Base-by-base conservation (phyloP, 2,797 vertebrate genomes). In the Pachyuromys duprasi region DNA sequence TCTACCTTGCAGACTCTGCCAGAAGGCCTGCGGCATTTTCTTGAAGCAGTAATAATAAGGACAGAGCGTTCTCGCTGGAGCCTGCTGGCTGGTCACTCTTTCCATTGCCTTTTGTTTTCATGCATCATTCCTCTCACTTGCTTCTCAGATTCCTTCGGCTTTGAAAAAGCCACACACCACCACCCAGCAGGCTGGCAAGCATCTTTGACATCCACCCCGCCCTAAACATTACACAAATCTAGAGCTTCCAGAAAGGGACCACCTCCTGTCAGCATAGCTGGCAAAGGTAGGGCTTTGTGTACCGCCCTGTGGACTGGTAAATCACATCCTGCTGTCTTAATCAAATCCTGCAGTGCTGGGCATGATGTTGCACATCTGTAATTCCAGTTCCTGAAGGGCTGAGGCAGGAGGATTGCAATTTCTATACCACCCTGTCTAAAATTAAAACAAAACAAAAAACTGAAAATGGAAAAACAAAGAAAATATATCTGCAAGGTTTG, bases 101-200 rank as follows among this genome's bases (percentile, higher is more conserved):
- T 97, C 97, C 97, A 96, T 65, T 96, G 97, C 82, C 97, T 97
- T 98, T 97, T 97, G 97, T 97, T 97, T 97, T 97, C 95, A 93
- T 97, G 96, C 95, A 97, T 96, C 97, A 96, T 96, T 96, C 96
- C 92, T 74, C 89, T 96, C 93, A 88, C 96, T 97, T 86, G 96
- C 96, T 94, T 97, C 97, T 97, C 97, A 94, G 96, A 98, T 98
- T 97, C 97, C 97, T 97, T 80, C 9, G 96, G 97, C 97, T 97
- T 96, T 97, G 94, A 96, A 95, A 97, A 97, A 96, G 96, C 97
- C 96, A 97, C 75, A 90, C 88, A 86, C 95, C 97, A 97, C 95
- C 93, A 94, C 95, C 97, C 97, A 95, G 80, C 1, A 0, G 92
- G 93, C 93, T 96, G 90, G 96, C 97, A 94, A 90, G 89, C 90